Base-by-base conservation (phyloP, 2,797 vertebrate species). In the Amniataba percoides region DNA sequence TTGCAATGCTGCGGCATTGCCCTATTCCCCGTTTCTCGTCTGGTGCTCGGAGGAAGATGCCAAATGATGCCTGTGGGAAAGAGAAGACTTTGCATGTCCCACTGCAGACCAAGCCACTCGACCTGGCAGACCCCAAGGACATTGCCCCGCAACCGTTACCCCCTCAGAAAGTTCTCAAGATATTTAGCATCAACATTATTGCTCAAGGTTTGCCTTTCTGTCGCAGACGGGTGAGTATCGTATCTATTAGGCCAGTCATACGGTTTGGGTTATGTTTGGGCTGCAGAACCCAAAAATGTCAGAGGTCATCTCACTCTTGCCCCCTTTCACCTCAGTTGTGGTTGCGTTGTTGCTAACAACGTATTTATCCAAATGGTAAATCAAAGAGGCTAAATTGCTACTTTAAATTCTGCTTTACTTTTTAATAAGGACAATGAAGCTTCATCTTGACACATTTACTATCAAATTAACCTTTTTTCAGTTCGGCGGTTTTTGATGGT, bases 111-210 rank as follows among this genome's bases (percentile, higher is more conserved):
- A 95, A 95, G 95, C 95, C 93, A 65, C 93, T 95, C 79, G 89
- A 96, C 91, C 92, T 94, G 94, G 94, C 95, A 83, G 96, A 97
- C 82, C 88, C 95, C 74, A 96, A 96, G 93, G 95, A 94, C 82
- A 64, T 95, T 56, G 56, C 84, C 73, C 94, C 95, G 88, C 96
- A 98, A 45, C 94, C 96, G 58, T 84, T 97, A 18, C 96, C 97
- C 2, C 96, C 97, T 56, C 97, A 98, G 93, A 98, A 97, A 48
- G 94, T 99, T 64, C 97, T 99, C 93, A 97, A 97, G 96, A 98
- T 99, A 90, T 99, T 99, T 93, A 98, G 97, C 94, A 98, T 99
- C 94, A 99, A 98, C 93, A 99, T 99, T 93, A 99, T 99, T 85
- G 95, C 98, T 31, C 98, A 99, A 89, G 96, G 98, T 82, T 93